A percentile compares a stretch with the other conserved stretches of the same genome.
Evolutionary conservation across 1,140 invertebrate species (phyloP).

Genomic region (Rhopalosiphum padi): DNA sequence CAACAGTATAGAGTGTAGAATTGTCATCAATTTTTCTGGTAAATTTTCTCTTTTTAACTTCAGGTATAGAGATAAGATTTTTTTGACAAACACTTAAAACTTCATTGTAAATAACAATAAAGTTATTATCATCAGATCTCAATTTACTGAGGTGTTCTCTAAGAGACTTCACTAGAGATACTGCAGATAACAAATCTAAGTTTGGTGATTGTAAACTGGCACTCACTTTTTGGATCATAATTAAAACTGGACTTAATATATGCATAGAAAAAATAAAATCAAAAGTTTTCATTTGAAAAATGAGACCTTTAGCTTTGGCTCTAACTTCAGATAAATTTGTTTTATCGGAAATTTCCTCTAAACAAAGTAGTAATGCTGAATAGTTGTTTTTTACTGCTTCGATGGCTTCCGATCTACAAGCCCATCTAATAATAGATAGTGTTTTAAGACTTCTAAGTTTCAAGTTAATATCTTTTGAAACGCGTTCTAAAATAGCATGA

Average conservation of each 20-base stretch:
- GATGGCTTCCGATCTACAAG: slow-evolving; percentile 14
- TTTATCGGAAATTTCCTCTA: not conserved
- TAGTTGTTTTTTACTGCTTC: not conserved
- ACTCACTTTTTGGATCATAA: slow-evolving; percentile 58
- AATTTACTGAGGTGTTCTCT: not conserved
- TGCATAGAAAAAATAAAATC: slow-evolving; percentile 57
- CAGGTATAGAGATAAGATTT: not conserved
- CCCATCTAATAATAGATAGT: not conserved
- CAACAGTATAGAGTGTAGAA: not conserved
- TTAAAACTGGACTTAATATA: slow-evolving; percentile 57
- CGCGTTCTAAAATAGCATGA: not conserved
- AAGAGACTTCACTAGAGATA: not conserved
- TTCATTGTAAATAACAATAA: not conserved
- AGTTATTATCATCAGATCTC: not conserved
- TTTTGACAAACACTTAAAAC: not conserved
- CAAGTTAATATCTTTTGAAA: slow-evolving; percentile 20
- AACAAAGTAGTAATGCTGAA: not conserved
- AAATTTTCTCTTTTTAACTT: not conserved
- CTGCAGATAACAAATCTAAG: slow-evolving; percentile 56
- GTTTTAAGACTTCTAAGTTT: slow-evolving; percentile 1
- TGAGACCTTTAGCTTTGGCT: slow-evolving; percentile 9
- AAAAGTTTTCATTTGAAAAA: slow-evolving; percentile 20
- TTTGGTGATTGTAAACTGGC: slow-evolving; percentile 47
- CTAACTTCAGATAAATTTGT: slow-evolving; percentile 6
- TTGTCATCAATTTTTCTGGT: slow-evolving; percentile 5